A percentile compares a stretch with the other conserved stretches of the same genome.
These are phyloP conservation scores for Anthonomus grandis DNA, from an alignment of 1,140 invertebrate genomes.

Conservation along the genomic window DNA sequence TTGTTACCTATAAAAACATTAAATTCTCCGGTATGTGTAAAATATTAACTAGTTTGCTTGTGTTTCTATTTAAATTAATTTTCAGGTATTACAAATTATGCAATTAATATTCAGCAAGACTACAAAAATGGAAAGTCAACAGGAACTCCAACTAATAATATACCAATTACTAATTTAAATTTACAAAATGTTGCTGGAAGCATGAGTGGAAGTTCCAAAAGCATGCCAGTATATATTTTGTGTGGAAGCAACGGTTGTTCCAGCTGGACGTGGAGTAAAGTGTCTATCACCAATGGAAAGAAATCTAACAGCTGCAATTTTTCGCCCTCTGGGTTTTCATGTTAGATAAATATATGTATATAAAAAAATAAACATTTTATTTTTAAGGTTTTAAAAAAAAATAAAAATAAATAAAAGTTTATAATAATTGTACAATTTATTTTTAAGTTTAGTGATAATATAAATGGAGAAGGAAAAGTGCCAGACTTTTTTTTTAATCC, in stretches of 20 bases:
- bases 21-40: slow-evolving; percentile 17
- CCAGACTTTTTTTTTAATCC: no score
- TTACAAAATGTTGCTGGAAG: slow-evolving; percentile 9
- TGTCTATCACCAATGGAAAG: slow-evolving; percentile 11
- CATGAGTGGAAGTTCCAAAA: slow-evolving; percentile 14
- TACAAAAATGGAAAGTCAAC: slow-evolving; percentile 15
- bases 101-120: slow-evolving; percentile 10
- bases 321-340: slow-evolving; percentile 14
- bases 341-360: no score
- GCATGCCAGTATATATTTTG: slow-evolving; percentile 14
- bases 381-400: no score
- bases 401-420: no score
- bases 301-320: not conserved
- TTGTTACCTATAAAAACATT: slow-evolving; percentile 21
- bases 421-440: no score
- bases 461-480: no score
- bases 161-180: slow-evolving; percentile 20
- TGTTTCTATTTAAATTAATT: not conserved
- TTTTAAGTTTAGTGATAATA: no score
- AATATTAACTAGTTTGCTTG: no score
- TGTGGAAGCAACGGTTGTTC: slow-evolving; percentile 16
- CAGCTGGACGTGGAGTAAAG: slow-evolving; percentile 16
- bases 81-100: slow-evolving; percentile 12
- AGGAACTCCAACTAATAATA: no score
- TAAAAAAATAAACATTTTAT: no score